Evolutionary conservation across 2,888 invertebrate species (phyloP).

Genomic region (Eremobia ochroleuca): DNA sequence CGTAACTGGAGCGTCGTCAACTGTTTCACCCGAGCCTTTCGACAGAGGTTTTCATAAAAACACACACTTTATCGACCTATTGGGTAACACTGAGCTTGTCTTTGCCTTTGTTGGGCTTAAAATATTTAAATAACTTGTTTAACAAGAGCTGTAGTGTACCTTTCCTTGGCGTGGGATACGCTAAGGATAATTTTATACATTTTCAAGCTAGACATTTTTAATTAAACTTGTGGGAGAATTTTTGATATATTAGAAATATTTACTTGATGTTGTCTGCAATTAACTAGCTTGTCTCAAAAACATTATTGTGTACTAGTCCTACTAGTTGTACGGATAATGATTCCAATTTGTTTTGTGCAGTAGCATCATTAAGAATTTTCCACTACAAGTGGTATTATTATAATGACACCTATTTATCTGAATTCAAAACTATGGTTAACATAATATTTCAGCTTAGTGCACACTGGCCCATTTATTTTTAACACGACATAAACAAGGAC

Average conservation of each 20-base stretch:
- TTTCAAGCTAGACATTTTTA: conserved; percentile 41
- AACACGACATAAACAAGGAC: conserved; percentile 10
- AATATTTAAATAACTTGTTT: conserved; percentile 58
- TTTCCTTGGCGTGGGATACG: conserved; percentile 23
- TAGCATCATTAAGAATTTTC: conserved; percentile 46
- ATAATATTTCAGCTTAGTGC: conserved; percentile 24
- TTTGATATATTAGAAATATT: conserved; percentile 38
- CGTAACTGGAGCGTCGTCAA: conserved; percentile 33
- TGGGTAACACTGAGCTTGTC: conserved; percentile 30
- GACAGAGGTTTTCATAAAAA: conserved; percentile 56
- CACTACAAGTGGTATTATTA: conserved; percentile 50
- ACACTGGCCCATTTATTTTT: conserved; percentile 11
- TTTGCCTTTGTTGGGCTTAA: conserved; percentile 42
- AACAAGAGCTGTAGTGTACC: conserved; percentile 29
- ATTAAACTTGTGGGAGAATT: conserved; percentile 41
- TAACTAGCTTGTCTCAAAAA: conserved; percentile 38
- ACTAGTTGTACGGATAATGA: conserved; percentile 39
- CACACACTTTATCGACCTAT: conserved; percentile 50
- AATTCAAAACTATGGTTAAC: conserved; percentile 23
- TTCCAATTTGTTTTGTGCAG: conserved; percentile 44
- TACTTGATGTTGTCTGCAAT: conserved; percentile 33
- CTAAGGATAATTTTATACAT: conserved; percentile 48
- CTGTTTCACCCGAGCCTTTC: conserved; percentile 9
- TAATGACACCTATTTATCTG: conserved; percentile 44
- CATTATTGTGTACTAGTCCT: conserved; percentile 34